Evolutionary conservation across 2,888 invertebrate genomes (phyloP).

Genomic region (Junonia oenone): DNA sequence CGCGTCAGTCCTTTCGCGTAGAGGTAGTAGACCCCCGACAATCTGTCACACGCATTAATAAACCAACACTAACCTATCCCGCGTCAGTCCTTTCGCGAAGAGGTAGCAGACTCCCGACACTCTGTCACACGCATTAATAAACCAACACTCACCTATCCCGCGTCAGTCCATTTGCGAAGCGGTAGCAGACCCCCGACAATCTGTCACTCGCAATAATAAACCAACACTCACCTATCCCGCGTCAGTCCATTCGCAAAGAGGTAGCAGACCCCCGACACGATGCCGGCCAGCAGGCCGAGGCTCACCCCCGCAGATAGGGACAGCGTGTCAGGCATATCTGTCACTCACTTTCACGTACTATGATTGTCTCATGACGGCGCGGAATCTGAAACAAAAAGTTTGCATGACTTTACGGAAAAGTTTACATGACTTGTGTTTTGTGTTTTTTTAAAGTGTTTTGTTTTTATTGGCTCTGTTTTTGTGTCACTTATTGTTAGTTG

Average conservation of each 20-base stretch:
- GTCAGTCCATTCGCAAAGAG: constrained; percentile 76
- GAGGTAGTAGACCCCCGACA: constrained; percentile 84
- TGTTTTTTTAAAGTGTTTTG: too few relatives aligned
- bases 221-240: constrained; percentile 73
- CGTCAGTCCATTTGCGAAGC: too few relatives aligned
- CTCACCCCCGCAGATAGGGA: constrained; percentile 81
- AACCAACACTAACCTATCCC: too few relatives aligned
- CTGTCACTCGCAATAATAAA: too few relatives aligned
- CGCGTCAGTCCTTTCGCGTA: constrained; percentile 79
- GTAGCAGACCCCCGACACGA: constrained; percentile 84
- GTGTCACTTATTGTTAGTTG: too few relatives aligned
- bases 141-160: constrained; percentile 72
- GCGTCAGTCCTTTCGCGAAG: too few relatives aligned
- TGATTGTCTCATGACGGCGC: not conserved
- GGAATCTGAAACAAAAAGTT: not conserved
- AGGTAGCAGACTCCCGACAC: too few relatives aligned
- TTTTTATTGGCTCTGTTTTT: too few relatives aligned
- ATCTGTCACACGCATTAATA: too few relatives aligned
- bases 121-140: too few relatives aligned
- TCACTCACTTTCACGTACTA: constrained; percentile 13
- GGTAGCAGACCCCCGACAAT: too few relatives aligned
- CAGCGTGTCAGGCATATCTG: constrained; percentile 76
- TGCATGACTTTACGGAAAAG: not conserved
- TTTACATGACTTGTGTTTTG: not conserved
- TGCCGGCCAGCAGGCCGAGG: constrained; percentile 82